Evolutionary conservation across 1,140 invertebrate genomes (phyloP).

Genomic region (Aphaenogaster ashmeadi): DNA sequence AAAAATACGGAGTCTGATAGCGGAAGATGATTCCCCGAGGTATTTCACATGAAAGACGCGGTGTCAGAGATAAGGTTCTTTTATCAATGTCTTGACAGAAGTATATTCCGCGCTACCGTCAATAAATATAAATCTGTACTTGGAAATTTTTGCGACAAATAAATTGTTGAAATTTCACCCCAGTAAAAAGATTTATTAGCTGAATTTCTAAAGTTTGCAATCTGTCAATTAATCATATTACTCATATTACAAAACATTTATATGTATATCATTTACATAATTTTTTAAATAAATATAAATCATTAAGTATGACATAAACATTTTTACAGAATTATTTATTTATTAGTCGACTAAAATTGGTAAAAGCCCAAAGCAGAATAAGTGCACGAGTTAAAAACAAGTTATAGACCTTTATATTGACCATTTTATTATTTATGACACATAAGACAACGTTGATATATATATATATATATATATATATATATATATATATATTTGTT

Average conservation of each 20-base stretch:
- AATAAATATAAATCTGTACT: not conserved
- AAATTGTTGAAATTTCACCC: slow-evolving; percentile 1
- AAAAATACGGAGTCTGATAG: slow-evolving; percentile 23
- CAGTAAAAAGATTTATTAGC: not conserved
- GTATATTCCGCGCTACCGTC: not conserved
- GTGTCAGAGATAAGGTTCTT: slow-evolving; percentile 21
- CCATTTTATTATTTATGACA: too few species aligned
- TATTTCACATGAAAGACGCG: slow-evolving; percentile 1
- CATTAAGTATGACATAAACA: too few species aligned
- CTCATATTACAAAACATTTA: not conserved
- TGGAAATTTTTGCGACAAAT: not conserved
- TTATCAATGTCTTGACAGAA: slow-evolving; percentile 2
- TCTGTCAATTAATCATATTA: not conserved
- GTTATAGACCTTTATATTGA: too few species aligned
- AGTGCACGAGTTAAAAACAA: too few species aligned
- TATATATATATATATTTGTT: too few species aligned
- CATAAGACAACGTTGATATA: too few species aligned
- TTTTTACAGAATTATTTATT: too few species aligned
- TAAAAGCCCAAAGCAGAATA: too few species aligned
- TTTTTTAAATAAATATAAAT: too few species aligned
- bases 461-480: too few species aligned
- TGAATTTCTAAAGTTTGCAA: slow-evolving; percentile 3
- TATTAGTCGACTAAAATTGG: too few species aligned
- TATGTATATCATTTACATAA: not conserved
- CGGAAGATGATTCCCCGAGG: slow-evolving; percentile 1